Evolutionary conservation across 1,140 invertebrate genomes (phyloP).

Genomic region (Musca domestica): DNA sequence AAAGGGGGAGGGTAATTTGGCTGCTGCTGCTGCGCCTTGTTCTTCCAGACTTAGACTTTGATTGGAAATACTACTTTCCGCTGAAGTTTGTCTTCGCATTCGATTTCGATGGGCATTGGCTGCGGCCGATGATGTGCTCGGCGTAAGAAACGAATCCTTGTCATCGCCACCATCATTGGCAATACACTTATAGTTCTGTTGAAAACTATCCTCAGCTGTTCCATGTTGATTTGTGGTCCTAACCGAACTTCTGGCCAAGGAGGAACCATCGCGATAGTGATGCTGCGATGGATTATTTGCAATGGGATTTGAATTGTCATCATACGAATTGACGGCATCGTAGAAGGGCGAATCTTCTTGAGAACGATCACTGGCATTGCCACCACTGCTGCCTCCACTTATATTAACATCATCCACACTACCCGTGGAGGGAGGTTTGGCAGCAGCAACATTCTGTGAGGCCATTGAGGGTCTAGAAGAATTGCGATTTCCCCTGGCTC

Average conservation of each 20-base stretch:
- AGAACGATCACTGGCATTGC: conserved; percentile 41
- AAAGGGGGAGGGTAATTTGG: conserved; percentile 17
- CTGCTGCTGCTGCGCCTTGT: conserved; percentile 3
- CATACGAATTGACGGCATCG: conserved; percentile 46
- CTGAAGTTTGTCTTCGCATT: conserved; percentile 50
- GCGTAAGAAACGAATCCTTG: conserved; percentile 40
- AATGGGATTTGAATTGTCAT: conserved; percentile 31
- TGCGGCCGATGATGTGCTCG: neutral
- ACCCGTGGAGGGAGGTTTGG: neutral
- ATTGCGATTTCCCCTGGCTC: neutral
- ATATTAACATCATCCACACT: conserved; percentile 33
- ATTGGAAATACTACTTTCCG: conserved; percentile 52
- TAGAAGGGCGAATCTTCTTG: conserved; percentile 50
- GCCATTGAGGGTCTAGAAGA: neutral
- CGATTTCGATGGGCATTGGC: conserved; percentile 29
- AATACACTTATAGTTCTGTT: conserved; percentile 49
- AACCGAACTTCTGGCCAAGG: conserved; percentile 46
- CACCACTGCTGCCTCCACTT: conserved; percentile 29
- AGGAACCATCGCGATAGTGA: conserved; percentile 40
- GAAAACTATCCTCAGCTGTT: conserved; percentile 43
- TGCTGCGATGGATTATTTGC: conserved; percentile 9
- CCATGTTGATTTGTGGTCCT: conserved; percentile 47
- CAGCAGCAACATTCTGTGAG: neutral
- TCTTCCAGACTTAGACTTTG: conserved; percentile 50
- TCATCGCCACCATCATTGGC: conserved; percentile 28